Evolutionary conservation across 2,113 vertebrate species (phyloP), one percentile per base, ranked within the genome.

Genomic region (Pongo abelii): DNA sequence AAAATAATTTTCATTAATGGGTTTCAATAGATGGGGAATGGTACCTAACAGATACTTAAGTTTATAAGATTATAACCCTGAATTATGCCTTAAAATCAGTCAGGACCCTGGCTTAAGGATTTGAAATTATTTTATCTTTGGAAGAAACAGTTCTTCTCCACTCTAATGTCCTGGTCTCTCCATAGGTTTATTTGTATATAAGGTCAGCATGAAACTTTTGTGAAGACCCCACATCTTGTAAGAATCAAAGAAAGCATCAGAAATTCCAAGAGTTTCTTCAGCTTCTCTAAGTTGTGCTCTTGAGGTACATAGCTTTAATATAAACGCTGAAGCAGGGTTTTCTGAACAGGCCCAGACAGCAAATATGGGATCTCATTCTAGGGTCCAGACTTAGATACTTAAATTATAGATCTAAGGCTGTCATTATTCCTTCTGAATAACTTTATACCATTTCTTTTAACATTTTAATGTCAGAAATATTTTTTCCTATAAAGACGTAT

Each of bases 61-160:
- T 46, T 84, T 89, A 69, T 89, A 84, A 50, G 7, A 40, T 70
- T 38, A 10, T 32, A 59, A 83, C 3, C n/a, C 57, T 83, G 72
- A 84, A 84, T 89, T 90, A 38, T 43, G 79, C 40, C 30, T 79
- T 79, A 85, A 85, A 70, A 80, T 85, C n/a, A 80, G 46, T 43
- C 22, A 50, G 72, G 11, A 3, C 40, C 20, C 35, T 57, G 18
- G 17, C 14, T 78, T 90, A 85, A 84, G 48, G n/a, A 72, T 84
- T 70, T 84, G 84, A 96, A 48, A 69, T 70, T 27, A 70, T 89
- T 93, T 89, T 85, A 67, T 57, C 70, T 83, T 77, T 52, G 32
- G 52, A 84, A 90, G 59, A 70, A 90, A 93, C 59, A 85, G 32
- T 69, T 93, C 61, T 52, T 35, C 14, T 61, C 35, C 52, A 27